Conservation (phyloP, 2,113 vertebrate species). For the Nycticorax nycticorax region DNA sequence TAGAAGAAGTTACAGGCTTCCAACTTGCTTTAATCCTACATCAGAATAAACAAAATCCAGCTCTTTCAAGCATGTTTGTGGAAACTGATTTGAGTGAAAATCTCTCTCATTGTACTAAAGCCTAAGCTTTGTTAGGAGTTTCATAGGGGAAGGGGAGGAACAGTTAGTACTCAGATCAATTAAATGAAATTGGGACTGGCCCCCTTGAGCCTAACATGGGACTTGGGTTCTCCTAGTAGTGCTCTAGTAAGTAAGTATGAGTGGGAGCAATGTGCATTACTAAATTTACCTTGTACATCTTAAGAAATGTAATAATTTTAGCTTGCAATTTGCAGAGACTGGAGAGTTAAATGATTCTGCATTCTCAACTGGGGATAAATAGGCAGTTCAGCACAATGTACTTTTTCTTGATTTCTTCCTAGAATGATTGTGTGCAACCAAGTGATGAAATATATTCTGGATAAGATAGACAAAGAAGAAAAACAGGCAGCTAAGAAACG, state of each 20-base stretch:
- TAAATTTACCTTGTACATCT: background rate
- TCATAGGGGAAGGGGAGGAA: background rate
- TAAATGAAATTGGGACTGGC: background rate
- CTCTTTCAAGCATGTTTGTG: background rate
- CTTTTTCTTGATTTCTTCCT: slow-evolving; percentile 39
- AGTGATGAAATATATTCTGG: slow-evolving; percentile 98
- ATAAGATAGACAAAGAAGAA: slow-evolving; percentile 99
- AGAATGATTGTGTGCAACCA: slow-evolving; percentile 99
- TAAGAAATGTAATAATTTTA: background rate
- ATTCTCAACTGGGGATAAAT: background rate
- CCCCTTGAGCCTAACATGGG: background rate
- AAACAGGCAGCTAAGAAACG: slow-evolving; percentile 95
- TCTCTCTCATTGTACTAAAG: background rate
- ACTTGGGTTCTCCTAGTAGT: background rate
- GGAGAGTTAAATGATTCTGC: background rate
- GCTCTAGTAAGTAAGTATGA: background rate
- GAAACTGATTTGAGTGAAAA: background rate
- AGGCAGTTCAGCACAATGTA: background rate
- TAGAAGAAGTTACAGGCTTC: background rate
- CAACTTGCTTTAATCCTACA: background rate
- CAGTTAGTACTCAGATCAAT: background rate
- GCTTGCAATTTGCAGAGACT: background rate
- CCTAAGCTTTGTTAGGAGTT: background rate
- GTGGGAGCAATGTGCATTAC: background rate
- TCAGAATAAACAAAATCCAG: background rate